Percentiles rank a stretch among this genome's conserved stretches.
These are phyloP conservation scores for Phocoena sinus DNA, from an alignment of 2,113 vertebrate species.

Conservation along the genomic window DNA sequence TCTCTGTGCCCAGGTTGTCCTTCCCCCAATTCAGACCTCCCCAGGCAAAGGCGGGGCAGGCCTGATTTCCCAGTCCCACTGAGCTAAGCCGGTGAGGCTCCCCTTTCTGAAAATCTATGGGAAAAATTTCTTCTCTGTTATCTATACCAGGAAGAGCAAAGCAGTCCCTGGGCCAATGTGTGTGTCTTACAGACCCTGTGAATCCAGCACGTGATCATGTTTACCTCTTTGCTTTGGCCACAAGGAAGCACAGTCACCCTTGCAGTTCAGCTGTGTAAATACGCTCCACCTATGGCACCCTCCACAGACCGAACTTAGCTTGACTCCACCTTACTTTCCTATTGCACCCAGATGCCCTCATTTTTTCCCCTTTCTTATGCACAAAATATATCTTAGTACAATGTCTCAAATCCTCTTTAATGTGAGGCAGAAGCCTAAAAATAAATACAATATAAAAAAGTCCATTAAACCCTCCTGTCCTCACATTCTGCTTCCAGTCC, in stretches of 20 bases:
- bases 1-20: too few relatives aligned
- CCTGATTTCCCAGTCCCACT: neutral
- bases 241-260: neutral
- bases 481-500: neutral
- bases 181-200: neutral
- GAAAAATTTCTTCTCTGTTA: neutral
- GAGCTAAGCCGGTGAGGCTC: neutral
- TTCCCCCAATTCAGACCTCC: neutral
- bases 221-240: neutral
- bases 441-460: neutral
- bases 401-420: neutral
- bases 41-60: too few relatives aligned
- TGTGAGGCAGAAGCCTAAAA: neutral
- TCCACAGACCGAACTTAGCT: rapidly evolving
- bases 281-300: rapidly evolving
- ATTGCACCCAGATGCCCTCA: too few relatives aligned
- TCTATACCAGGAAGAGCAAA: neutral
- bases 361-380: too few relatives aligned
- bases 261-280: neutral
- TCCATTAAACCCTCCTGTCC: neutral
- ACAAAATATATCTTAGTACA: neutral
- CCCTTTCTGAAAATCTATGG: neutral
- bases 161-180: neutral
- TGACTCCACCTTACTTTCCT: neutral
- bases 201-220: neutral